These are phyloP conservation scores for Patiria pectinifera DNA, from an alignment of 53 echinoderm and acorn worm species.

Conservation along the genomic window DNA sequence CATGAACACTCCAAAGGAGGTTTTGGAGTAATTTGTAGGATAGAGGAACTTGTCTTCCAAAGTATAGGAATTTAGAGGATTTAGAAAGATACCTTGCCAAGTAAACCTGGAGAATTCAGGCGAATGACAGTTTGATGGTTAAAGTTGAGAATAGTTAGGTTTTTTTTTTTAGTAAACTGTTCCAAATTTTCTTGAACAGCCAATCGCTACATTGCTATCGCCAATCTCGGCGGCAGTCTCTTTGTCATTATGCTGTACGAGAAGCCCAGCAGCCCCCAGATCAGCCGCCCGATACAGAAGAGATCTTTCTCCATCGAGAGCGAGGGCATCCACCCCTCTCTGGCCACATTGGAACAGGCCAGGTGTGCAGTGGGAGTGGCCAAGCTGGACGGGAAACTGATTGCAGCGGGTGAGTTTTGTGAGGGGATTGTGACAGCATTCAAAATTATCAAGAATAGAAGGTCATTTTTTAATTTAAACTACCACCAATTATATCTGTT, in stretches of 20 bases:
- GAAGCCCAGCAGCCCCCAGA: constrained; percentile 86
- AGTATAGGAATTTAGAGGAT: too few relatives aligned
- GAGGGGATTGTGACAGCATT: too few relatives aligned
- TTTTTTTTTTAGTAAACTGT: too few relatives aligned
- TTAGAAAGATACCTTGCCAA: too few relatives aligned
- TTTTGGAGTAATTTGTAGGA: too few relatives aligned
- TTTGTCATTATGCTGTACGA: constrained; percentile 84
- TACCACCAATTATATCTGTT: too few relatives aligned
- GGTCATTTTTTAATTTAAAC: background rate
- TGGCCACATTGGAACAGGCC: constrained; percentile 82
- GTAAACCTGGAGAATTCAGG: too few relatives aligned
- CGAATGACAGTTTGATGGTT: too few relatives aligned
- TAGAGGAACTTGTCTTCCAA: too few relatives aligned
- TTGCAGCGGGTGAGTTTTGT: constrained; percentile 82
- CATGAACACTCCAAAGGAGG: too few relatives aligned
- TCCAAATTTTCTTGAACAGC: constrained; percentile 42
- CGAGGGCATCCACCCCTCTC: constrained; percentile 80
- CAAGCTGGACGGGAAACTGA: constrained; percentile 76
- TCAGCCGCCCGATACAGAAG: constrained; percentile 68
- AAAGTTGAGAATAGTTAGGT: too few relatives aligned
- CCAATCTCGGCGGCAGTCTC: constrained; percentile 75
- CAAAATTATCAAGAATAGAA: background rate
- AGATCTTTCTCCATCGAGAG: constrained; percentile 90
- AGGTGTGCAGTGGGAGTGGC: constrained; percentile 87
- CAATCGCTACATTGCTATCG: constrained; percentile 80